Evolutionary conservation across 2,797 vertebrate species (phyloP).

Genomic region (Phrynocephalus vlangalii): DNA sequence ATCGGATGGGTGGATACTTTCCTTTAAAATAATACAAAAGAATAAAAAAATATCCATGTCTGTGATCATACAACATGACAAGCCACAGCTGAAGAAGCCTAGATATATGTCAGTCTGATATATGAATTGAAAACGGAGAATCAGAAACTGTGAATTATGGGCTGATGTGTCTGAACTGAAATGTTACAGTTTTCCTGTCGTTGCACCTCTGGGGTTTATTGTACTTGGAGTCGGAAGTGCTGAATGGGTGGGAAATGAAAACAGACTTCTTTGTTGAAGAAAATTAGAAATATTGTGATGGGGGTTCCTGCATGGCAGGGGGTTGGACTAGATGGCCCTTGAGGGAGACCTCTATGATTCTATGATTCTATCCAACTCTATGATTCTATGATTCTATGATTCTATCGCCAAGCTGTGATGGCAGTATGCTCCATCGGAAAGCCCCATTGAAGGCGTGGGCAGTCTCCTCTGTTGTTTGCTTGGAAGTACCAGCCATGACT

Average conservation of each 20-base stretch:
- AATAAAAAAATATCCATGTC: neutral
- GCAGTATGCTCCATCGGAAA: no score
- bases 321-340: no score
- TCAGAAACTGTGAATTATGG: neutral
- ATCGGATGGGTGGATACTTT: neutral
- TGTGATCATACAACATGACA: neutral
- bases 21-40: constrained; percentile 3
- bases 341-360: no score
- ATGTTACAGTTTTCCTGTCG: neutral
- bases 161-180: neutral
- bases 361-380: no score
- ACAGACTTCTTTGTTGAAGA: neutral
- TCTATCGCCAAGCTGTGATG: no score
- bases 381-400: no score
- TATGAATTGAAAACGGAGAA: neutral
- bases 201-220: neutral
- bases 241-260: neutral
- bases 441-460: no score
- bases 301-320: no score
- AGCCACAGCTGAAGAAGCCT: neutral
- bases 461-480: neutral
- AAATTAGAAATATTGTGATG: no score
- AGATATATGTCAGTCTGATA: neutral
- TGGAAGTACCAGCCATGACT: neutral
- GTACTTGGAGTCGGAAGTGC: neutral